Evolutionary conservation across 1,140 invertebrate species (phyloP), one percentile per base, ranked within the genome.

Genomic region (Bombyx mandarina): DNA sequence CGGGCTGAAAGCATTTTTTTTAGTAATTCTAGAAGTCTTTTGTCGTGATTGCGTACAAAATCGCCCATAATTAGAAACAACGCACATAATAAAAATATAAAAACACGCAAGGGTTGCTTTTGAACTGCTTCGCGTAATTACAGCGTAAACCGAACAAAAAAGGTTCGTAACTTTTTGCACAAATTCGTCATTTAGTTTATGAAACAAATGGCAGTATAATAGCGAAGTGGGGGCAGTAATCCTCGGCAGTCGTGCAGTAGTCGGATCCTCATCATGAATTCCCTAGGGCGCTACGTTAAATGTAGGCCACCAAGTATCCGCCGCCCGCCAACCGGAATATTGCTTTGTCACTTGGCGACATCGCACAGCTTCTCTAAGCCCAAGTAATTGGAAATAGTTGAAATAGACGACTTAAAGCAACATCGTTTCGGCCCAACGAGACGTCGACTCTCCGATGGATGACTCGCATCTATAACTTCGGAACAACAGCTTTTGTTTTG

Each of bases 321-420:
- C 58, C 67, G 66, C 62, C 60, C 62, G 67, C 69, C 69, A 71
- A 69, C 68, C 60, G 71, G 79, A 83, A 85, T 86, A 86, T 86
- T 85, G 82, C 83, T 81, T 85, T 86, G 83, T 86, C 83, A 85
- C 79, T 82, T 76, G 79, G 74, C 77, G 80, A 83, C 80, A 74
- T 79, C 70, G 79, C 72, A 69, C 75, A 77, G 65, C 65, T 75
- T 63, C 71, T 65, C 79, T 83, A 85, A 86, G 79, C 78, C 75
- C 71, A 79, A 86, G 79, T 85, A 83, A 86, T 86, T 86, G 83
- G 82, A 85, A 85, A 85, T 84, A 82, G 73, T 86, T 85, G 74
- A 83, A 85, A 82, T 82, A 76, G 71, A 71, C 68, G 66, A 76
- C 67, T 71, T 67, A 66, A 66, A 75, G 65, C 61, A 65, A 66